These are phyloP conservation scores for Graphium colonna DNA, from an alignment of 2,888 invertebrate species.

Conservation along the genomic window DNA sequence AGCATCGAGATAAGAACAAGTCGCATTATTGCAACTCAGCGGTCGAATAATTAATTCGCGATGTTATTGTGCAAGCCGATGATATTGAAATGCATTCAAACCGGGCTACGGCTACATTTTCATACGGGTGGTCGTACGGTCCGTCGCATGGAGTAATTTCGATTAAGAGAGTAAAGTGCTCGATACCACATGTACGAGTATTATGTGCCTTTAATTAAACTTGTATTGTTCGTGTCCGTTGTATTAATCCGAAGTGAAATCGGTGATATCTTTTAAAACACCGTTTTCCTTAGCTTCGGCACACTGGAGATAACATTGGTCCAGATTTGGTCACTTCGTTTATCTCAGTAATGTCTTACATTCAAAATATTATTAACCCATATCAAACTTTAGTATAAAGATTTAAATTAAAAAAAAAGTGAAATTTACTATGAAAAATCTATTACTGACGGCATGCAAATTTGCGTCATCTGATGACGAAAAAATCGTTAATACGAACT, in stretches of 20 bases:
- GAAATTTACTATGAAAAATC: no score
- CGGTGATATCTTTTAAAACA: background rate
- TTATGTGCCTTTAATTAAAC: no score
- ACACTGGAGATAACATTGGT: no score
- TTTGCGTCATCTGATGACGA: no score
- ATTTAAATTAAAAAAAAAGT: no score
- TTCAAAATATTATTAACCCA: no score
- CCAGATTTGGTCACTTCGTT: no score
- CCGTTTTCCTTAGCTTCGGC: no score
- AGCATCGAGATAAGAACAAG: slow-evolving; percentile 39
- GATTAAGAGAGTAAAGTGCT: background rate
- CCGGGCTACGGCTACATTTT: slow-evolving; percentile 34
- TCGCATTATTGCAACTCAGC: slow-evolving; percentile 51
- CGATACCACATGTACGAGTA: no score
- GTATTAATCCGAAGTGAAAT: background rate
- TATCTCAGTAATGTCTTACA: no score
- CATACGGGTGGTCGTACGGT: slow-evolving; percentile 14
- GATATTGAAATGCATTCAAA: slow-evolving; percentile 60
- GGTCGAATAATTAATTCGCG: slow-evolving; percentile 62
- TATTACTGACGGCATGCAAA: no score
- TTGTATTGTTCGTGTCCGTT: background rate
- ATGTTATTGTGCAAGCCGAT: slow-evolving; percentile 61
- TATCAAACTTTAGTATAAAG: no score
- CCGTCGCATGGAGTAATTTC: background rate
- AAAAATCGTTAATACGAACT: background rate